Evolutionary conservation across 1,140 invertebrate genomes (phyloP).

Genomic region (Xylocopa sonorina): DNA sequence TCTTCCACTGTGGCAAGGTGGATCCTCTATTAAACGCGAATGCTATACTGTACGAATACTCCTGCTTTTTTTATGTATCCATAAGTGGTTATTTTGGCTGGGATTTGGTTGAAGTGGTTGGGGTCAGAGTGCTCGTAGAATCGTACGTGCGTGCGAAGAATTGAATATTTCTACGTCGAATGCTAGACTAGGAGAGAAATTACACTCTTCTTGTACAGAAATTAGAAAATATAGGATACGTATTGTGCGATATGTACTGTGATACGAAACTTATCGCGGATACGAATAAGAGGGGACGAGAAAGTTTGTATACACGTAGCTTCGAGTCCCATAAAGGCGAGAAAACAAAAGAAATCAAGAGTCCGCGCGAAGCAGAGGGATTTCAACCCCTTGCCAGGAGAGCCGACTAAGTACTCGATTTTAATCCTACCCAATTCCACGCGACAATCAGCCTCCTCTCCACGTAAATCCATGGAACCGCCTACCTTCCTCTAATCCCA

Average conservation of each 20-base stretch:
- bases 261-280: too few species aligned
- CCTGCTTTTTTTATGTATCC: not conserved
- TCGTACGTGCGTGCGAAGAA: not conserved
- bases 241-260: not conserved
- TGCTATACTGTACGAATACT: too few species aligned
- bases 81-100: not conserved
- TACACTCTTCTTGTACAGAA: too few species aligned
- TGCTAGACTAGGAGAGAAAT: too few species aligned
- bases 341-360: constrained; percentile 24
- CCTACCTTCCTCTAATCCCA: not conserved
- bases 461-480: not conserved
- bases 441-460: constrained; percentile 24
- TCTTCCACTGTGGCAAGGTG: constrained; percentile 16
- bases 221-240: not conserved
- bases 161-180: not conserved
- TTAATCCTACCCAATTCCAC: constrained; percentile 66
- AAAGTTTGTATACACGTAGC: too few species aligned
- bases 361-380: constrained; percentile 28
- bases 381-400: constrained; percentile 42
- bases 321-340: constrained; percentile 22
- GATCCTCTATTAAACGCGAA: not conserved
- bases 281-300: too few species aligned
- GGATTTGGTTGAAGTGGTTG: not conserved
- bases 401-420: constrained; percentile 57
- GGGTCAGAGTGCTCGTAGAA: not conserved